Evolutionary conservation across 2,797 vertebrate species (phyloP).

Genomic region (Lacerta viridis): DNA sequence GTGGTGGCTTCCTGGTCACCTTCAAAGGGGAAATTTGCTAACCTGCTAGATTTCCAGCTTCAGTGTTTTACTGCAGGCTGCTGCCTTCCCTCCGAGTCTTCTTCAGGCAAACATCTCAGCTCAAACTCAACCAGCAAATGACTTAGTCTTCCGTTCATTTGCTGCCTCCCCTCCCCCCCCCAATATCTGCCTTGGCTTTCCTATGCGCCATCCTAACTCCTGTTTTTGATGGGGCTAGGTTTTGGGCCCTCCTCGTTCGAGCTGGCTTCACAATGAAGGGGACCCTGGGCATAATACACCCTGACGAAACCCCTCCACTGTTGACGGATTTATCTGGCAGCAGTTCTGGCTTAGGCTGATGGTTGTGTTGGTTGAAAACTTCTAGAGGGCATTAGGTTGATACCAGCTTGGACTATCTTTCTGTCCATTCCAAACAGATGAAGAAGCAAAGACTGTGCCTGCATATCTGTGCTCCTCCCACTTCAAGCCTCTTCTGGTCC

Average conservation of each 20-base stretch:
- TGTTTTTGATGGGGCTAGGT: background rate
- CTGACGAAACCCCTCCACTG: no score
- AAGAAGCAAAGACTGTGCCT: no score
- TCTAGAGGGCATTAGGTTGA: no score
- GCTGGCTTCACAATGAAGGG: no score
- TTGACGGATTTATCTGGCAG: no score
- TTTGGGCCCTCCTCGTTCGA: background rate
- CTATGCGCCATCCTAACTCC: background rate
- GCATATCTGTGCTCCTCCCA: no score
- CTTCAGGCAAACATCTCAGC: background rate
- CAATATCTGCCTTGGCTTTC: background rate
- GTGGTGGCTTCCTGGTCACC: background rate
- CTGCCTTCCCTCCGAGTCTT: background rate
- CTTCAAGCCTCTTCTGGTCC: no score
- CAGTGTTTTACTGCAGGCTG: background rate
- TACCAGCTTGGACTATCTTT: background rate
- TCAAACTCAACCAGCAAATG: background rate
- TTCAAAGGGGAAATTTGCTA: background rate
- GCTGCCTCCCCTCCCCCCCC: background rate
- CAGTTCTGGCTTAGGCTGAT: no score
- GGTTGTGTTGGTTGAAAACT: no score
- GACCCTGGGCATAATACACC: no score
- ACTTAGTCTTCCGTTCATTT: background rate
- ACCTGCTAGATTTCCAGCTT: background rate
- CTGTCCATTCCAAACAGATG: background rate